Base-by-base conservation (phyloP, 37 sponge, comb jelly and placozoan species). In the Tethya wilhelma region DNA sequence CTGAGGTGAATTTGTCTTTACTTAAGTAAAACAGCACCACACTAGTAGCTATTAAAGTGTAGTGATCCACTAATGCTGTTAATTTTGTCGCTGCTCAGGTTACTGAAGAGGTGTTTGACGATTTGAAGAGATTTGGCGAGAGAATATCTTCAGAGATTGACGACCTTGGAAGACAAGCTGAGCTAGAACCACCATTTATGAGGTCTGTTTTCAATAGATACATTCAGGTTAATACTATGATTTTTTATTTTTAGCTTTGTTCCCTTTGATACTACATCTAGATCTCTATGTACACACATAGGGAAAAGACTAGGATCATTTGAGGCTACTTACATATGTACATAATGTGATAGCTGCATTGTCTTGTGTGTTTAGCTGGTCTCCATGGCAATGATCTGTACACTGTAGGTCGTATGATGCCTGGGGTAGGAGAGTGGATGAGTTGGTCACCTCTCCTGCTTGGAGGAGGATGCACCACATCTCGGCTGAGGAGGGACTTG, bases 401-500 rank as follows among this genome's bases (percentile, higher is more conserved):
- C n/a, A 19, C 56, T 46, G 60, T 29, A 83, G 80, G 31, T 60
- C 84, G 32, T 91, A 82, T 56, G 81, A 90, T 77, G 94, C 85
- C 0, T 98, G 92, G 93, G 98, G 98, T 1, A 60, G 77, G 46
- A 36, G 94, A 32, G 72, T 93, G 32, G 94, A 98, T 85, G 76
- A 87, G 22, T 45, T 98, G 23, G 68, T 69, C 12, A 91, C 92
- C 12, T 82, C 87, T 45, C 67, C 68, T 38, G 91, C 92, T 0
- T 98, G 98, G 98, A 81, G 77, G 44, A 64, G 37, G 7, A 46
- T 98, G 62, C 96, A 95, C 45, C 64, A 56, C 31, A 71, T 98
- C 0, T 86, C 96, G 26, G 96, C 96, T 30, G 82, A 88, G 46
- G 98, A 98, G 49, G 96, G 96, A 2, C 75, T 98, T 17, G 83